A percentile compares a stretch with the other conserved stretches of the same genome.
Evolutionary conservation across 2,113 vertebrate species (phyloP).

Genomic region (Lontra canadensis): DNA sequence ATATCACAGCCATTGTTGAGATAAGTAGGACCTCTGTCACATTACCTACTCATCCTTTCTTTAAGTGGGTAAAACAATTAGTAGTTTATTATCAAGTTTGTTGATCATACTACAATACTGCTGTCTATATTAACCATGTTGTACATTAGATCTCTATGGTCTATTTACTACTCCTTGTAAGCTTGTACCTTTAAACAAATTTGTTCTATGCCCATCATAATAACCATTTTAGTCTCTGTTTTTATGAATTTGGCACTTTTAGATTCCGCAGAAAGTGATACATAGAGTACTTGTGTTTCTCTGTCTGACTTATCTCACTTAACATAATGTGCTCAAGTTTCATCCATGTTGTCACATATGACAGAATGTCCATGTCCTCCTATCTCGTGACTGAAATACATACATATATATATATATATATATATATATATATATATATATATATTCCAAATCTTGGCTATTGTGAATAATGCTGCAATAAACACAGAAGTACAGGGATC

Average conservation of each 20-base stretch:
- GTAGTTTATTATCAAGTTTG: neutral
- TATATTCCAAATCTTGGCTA: neutral
- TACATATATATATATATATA: too few relatives aligned
- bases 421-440: too few relatives aligned
- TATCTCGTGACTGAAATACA: neutral
- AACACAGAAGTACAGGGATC: neutral
- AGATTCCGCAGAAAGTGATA: neutral
- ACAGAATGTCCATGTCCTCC: neutral
- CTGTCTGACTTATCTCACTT: neutral
- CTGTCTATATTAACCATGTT: neutral
- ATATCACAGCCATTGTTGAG: neutral
- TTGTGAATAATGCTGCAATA: neutral
- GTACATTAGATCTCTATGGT: neutral
- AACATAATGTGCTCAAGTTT: neutral
- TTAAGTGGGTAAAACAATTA: neutral
- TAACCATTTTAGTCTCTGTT: neutral
- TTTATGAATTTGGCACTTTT: neutral
- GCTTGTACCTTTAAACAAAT: neutral
- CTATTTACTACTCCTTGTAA: neutral
- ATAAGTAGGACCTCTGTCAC: neutral
- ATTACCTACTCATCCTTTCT: neutral
- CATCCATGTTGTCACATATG: neutral
- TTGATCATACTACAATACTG: neutral
- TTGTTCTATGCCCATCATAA: neutral
- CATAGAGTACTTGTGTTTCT: neutral